Percentiles rank a stretch among this genome's conserved stretches.
phyloP scores from a whole-genome alignment of 2,888 invertebrate species.

The Serrognathus titanus region DNA sequence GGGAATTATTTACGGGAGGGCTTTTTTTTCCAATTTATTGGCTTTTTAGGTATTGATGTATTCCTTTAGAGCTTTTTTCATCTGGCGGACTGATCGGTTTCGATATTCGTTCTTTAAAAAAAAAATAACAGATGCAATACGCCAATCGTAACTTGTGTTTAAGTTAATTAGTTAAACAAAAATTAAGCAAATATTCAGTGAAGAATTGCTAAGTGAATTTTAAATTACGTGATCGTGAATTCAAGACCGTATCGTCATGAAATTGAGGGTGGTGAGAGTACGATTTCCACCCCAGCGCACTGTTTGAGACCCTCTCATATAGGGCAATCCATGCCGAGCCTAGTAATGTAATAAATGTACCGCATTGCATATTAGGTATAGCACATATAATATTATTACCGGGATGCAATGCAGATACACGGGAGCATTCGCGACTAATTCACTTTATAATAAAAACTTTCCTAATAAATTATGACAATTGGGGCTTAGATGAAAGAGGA shows the following conservation, averaged over 20 bases:
- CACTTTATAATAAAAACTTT: slow-evolving; percentile 10
- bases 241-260: slow-evolving; percentile 26
- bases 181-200: neutral
- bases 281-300: slow-evolving; percentile 24
- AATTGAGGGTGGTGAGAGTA: slow-evolving; percentile 26
- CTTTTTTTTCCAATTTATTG: slow-evolving; percentile 27
- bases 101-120: slow-evolving; percentile 13
- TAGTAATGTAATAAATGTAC: slow-evolving; percentile 45
- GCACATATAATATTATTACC: slow-evolving; percentile 25
- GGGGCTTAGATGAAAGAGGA: slow-evolving; percentile 5
- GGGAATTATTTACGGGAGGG: slow-evolving; percentile 25
- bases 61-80: slow-evolving; percentile 20
- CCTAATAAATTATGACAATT: slow-evolving; percentile 4
- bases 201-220: neutral
- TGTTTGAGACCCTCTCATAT: slow-evolving; percentile 20
- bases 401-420: slow-evolving; percentile 16
- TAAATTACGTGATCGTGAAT: slow-evolving; percentile 1
- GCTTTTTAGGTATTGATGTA: slow-evolving; percentile 28
- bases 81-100: slow-evolving; percentile 6
- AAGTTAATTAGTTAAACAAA: neutral
- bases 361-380: slow-evolving; percentile 41
- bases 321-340: slow-evolving; percentile 35
- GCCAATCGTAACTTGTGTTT: no score
- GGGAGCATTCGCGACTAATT: neutral
- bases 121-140: neutral